phyloP scores from a whole-genome alignment of 2,113 vertebrate genomes.

The Cyphomyrus discorhynchus region DNA sequence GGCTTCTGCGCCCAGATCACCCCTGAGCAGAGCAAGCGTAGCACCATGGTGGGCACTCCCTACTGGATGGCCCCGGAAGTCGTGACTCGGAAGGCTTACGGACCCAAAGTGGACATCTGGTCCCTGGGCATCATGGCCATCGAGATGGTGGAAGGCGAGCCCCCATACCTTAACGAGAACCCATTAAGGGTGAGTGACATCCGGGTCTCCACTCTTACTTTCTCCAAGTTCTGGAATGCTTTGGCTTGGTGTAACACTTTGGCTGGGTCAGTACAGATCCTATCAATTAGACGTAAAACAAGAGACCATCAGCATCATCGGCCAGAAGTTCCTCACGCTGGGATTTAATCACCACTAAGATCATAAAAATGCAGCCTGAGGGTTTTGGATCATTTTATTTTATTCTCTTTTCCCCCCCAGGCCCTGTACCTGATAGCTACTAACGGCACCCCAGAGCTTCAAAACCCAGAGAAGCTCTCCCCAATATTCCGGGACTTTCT shows the following conservation, averaged over 20 bases:
- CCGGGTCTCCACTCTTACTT: background rate
- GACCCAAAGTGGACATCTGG: conserved; percentile 98
- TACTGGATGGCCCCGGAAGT: conserved; percentile 99
- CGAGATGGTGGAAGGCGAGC: conserved; percentile 98
- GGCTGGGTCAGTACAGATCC: background rate
- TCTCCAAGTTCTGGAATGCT: background rate
- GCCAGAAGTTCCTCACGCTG: background rate
- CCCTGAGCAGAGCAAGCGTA: conserved; percentile 94
- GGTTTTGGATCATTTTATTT: background rate
- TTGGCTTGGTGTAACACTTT: background rate
- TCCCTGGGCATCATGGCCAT: conserved; percentile 98
- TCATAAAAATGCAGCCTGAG: background rate
- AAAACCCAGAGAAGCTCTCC: conserved; percentile 93
- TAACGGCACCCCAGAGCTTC: conserved; percentile 94
- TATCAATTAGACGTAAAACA: background rate
- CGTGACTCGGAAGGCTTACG: conserved; percentile 93
- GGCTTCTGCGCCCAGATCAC: conserved; percentile 98
- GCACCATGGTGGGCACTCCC: conserved; percentile 96
- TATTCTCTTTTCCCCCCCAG: conserved; percentile 47
- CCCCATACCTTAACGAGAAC: conserved; percentile 97
- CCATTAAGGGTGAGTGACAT: conserved; percentile 79
- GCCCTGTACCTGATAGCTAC: conserved; percentile 97
- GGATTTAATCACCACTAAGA: background rate
- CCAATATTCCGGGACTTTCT: conserved; percentile 94
- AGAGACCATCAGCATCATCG: background rate